Evolutionary conservation across 2,888 invertebrate genomes (phyloP), one percentile per base, ranked within the genome.

Genomic region (Aleiodes testaceus): DNA sequence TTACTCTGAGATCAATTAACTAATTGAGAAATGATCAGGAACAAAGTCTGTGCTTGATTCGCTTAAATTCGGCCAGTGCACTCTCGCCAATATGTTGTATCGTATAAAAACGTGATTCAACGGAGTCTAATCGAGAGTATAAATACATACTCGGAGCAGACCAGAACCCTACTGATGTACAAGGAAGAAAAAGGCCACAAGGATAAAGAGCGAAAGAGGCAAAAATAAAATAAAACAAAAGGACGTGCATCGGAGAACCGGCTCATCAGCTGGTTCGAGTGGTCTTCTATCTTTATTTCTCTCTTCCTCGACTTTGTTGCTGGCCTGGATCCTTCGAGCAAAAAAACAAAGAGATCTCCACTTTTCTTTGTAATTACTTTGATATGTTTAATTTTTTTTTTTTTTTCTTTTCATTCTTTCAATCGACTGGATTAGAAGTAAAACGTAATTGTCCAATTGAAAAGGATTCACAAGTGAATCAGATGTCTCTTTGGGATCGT

Each of bases 211-310:
- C 69, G 66, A 66, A 70, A 74, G 73, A 73, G 77, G 76, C 74
- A 76, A 74, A 79, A 82, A 84, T 80, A 82, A 82, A 80, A 80
- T 77, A 79, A 85, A 85, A 83, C 80, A 84, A 84, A 83, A 84
- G 82, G 78, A 70, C 80, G 30, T 30, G 70, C 76, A 82, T 82
- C 80, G 81, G 78, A 81, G 82, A 85, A 86, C 85, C 86, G 81
- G 86, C 84, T 84, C 85, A 85, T 85, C 86, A 86, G 85, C 85
- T 86, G 84, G 85, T 76, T 79, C 59, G 79, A 85, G 85, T 84
- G 85, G 85, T 84, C 82, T 79, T 79, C 82, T 80, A 80, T 82
- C 72, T 75, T 72, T 66, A 73, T 59, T 26, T 78, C 76, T 75
- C 72, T 22, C 59, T 77, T 68, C 66, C 59, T 66, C 26, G 30